Evolutionary conservation across 2,113 vertebrate species (phyloP).

Genomic region (Piliocolobus tephrosceles): DNA sequence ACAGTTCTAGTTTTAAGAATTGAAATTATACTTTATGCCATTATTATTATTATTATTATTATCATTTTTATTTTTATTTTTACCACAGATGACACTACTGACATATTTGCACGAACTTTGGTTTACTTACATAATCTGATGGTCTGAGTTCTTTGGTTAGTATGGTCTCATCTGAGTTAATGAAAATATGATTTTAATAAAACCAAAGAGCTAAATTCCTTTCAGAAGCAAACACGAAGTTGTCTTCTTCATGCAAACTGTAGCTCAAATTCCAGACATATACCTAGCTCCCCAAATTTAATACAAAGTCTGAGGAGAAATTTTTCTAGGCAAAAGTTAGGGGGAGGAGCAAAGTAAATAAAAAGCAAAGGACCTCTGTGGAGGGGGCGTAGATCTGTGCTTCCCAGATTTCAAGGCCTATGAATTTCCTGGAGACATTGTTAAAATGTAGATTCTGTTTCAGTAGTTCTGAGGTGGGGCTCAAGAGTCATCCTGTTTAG

Average conservation of each 20-base stretch:
- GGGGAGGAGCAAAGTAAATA: background rate
- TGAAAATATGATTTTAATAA: background rate
- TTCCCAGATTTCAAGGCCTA: background rate
- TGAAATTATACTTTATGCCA: background rate
- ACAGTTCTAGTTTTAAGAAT: background rate
- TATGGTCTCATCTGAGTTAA: background rate
- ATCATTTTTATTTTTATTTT: background rate
- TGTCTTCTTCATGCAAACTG: background rate
- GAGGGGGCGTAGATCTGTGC: background rate
- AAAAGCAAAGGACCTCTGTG: background rate
- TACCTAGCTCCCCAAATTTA: background rate
- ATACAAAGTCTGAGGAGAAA: background rate
- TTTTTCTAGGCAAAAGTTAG: background rate
- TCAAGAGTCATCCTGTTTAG: background rate
- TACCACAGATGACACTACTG: background rate
- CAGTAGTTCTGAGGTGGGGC: background rate
- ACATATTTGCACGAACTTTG: background rate
- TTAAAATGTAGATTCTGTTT: background rate
- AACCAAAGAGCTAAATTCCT: background rate
- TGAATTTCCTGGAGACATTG: background rate
- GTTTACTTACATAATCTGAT: background rate
- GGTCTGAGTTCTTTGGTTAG: background rate
- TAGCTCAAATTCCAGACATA: background rate
- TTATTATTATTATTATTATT: background rate
- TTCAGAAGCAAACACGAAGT: background rate